Evolutionary conservation across 2,113 vertebrate genomes (phyloP).

Genomic region (Laterallus jamaicensis): DNA sequence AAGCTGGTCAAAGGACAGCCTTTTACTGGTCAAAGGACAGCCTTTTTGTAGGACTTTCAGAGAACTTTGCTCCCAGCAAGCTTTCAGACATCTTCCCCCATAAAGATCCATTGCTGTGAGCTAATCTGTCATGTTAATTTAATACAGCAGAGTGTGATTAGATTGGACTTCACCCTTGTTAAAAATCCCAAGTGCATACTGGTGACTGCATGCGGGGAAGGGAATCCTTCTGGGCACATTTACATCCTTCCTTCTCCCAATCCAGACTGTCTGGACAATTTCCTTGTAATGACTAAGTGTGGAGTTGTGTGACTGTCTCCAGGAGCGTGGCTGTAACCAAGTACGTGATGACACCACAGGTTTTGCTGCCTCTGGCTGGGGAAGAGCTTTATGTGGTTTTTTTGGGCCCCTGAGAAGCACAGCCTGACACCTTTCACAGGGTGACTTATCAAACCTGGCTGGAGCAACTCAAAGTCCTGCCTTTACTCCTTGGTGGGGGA

Average conservation of each 20-base stretch:
- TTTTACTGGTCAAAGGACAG: neutral
- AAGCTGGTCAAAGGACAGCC: neutral
- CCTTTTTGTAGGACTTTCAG: neutral
- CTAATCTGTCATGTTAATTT: neutral
- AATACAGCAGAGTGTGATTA: neutral
- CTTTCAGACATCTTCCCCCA: neutral
- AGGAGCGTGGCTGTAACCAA: neutral
- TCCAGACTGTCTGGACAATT: neutral
- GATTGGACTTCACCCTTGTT: neutral
- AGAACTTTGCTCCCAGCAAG: neutral
- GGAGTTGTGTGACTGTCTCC: neutral
- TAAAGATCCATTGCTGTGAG: neutral
- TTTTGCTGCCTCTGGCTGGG: neutral
- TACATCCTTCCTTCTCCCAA: neutral
- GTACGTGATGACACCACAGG: fast-evolving
- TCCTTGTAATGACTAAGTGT: neutral
- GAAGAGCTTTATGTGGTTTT: neutral
- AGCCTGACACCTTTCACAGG: neutral
- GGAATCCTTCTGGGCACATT: neutral
- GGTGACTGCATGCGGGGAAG: neutral
- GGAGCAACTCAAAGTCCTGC: neutral
- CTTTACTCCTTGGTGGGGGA: neutral
- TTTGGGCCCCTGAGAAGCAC: neutral
- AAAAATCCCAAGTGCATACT: neutral
- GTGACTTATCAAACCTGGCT: neutral